Evolutionary conservation across 2,797 vertebrate genomes (phyloP), one percentile per base, ranked within the genome.

Genomic region (Silurus aristotelis): DNA sequence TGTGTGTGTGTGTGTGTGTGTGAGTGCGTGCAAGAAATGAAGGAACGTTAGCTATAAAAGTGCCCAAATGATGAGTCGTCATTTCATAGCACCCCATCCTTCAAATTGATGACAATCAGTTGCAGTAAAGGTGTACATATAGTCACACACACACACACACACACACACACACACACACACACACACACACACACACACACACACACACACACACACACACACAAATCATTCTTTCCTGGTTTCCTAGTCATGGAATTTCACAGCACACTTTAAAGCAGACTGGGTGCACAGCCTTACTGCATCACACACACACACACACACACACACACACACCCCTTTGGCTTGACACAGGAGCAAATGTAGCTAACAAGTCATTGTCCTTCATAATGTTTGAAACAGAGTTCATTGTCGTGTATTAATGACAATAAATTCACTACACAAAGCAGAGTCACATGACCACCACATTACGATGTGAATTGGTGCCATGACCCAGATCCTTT

Each of bases 1-100:
- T n/a, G 71, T 22, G 71, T 52, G 38, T 52, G 46, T 73, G 38
- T 73, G 38, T 73, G 38, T 71, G 46, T 38, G 55, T 58, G 31
- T 2, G 31, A 5, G 8, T 19, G 31, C 12, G 31, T 5, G 31
- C 14, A 27, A 60, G 20, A 64, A 27, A 38, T 79, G 19, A 79
- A 61, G 61, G 31, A 31, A 43, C 19, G n/a, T 52, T 43, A 64
- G 67, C 38, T 68, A 80, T 85, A 43, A 80, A 63, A 58, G 73
- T 66, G 71, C 58, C 19, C 60, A 81, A 79, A 80, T 86, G 83
- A 83, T 58, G 43, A 83, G 17, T 72, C 82, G 63, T 55, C 66
- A 84, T 78, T 73, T 52, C 77, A 55, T 19, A 58, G n/a, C 13
- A 31, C 19, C 20, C 19, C 38, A 20, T 79, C 20, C 58, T n/a